Base-by-base conservation (phyloP, 35 echinoderm and acorn worm genomes). In the Apostichopus californicus region DNA sequence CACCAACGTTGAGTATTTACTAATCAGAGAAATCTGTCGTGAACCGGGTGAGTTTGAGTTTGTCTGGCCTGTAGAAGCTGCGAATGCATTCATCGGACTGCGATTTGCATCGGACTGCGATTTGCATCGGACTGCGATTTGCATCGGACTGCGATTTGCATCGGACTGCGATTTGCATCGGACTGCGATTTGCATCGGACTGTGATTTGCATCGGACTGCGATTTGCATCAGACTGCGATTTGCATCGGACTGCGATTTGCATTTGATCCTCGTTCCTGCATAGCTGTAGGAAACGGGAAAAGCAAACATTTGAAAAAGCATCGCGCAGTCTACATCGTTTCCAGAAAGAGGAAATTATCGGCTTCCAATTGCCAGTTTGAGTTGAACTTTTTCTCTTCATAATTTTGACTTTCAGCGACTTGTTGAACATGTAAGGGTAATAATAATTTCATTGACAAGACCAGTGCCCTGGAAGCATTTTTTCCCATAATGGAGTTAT, bases 341-440 rank as follows among this genome's bases (percentile, higher is more conserved):
- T 75, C 71, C 71, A 75, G 14, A 75, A 75, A 75, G 71, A 75
- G 71, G 71, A 75, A 75, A n/a, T 75, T n/a, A n/a, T 75, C 18
- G 71, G 17, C 71, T 75, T 22, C 20, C 15, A 75, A 20, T 75
- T 75, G 21, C 71, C 71, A 75, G 71, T 75, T 75, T 13, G 17
- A 18, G 15, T 75, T 75, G 71, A 75, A 75, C 71, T 75, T 75
- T 75, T 75, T 75, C 71, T 75, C 17, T n/a, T 75, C 71, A n/a
- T 22, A 18, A 75, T 9, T 61, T 61, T 61, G 58, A 61, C 58
- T 61, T 61, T 61, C 58, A 61, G 12, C 58, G 0, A 61, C 58
- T 61, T 61, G 58, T 61, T 61, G 58, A 8, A 61, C 58, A 61
- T 61, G 8, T 9, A 61, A 61, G 0, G 58, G 7, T 12, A 61